Base-by-base conservation (phyloP, 2,888 invertebrate genomes). In the Dicranocentrus wangi region DNA sequence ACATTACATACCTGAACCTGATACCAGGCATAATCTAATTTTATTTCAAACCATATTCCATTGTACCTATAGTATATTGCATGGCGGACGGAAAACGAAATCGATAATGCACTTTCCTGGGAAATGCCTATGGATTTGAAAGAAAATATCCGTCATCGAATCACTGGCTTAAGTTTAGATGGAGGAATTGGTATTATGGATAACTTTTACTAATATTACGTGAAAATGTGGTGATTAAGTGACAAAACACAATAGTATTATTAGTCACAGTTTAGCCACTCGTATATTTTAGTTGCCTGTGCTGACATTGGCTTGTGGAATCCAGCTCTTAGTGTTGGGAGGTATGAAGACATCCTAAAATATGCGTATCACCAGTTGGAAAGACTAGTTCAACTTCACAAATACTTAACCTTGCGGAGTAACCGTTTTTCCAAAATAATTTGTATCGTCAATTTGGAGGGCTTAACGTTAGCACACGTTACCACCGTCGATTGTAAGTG, bases 401-500 rank as follows among this genome's bases (percentile, higher is more conserved):
- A 42, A 27, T 63, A 61, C 19, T 69, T 73, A n/a, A 69, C 42
- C 1, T 2, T 80, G 51, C 1, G 55, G 27, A 23, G 3, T 0
- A 73, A 73, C 10, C 13, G 21, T 0, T 73, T 68, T 55, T 25
- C 73, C 1, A 73, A 75, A 19, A 53, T 73, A 25, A 39, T 63
- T 1, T 61, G 51, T 15, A 55, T 80, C 2, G 60, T 80, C 7
- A 80, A 80, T 23, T n/a, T 80, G 69, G 69, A 80, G 27, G 73
- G 73, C n/a, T 3, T 80, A 8, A 69, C 73, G 0, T 73, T 80
- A 63, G 80, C 80, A 17, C 80, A 80, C 17, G 69, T 69, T 13
- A 80, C 47, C 27, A 63, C 53, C 7, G 69, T 73, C 10, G 80
- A 80, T 42, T 80, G 80, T 80, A 73, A 63, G 73, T 13, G 28